Conservation (phyloP, 2,797 vertebrate species). For the Synanceia verrucosa region DNA sequence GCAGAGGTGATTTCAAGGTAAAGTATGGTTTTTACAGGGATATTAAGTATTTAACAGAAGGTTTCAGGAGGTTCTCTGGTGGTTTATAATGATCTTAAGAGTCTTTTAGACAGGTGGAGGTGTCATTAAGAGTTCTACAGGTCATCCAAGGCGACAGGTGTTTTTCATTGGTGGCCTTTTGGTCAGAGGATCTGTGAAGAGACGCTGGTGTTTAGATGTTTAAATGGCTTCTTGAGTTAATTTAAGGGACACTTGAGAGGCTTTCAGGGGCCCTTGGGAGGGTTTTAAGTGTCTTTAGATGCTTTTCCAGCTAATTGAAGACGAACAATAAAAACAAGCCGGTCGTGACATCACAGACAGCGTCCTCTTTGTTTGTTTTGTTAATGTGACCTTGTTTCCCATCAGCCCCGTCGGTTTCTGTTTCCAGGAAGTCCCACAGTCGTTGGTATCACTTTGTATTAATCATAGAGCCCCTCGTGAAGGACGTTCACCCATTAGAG, state of each 20-base stretch:
- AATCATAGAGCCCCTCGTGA: slow-evolving; percentile 85
- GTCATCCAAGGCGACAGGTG: neutral
- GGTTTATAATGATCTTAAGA: neutral
- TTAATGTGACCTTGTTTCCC: slow-evolving; percentile 33
- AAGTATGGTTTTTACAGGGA: neutral
- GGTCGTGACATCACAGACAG: neutral
- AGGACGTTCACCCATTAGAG: slow-evolving; percentile 95
- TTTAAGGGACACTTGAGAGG: neutral
- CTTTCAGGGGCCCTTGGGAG: neutral
- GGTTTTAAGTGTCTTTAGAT: neutral
- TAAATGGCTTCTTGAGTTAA: neutral
- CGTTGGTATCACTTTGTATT: slow-evolving; percentile 40
- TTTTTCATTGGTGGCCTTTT: neutral
- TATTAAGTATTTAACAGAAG: no score
- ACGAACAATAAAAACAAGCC: neutral
- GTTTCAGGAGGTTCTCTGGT: neutral
- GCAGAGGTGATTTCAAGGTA: neutral
- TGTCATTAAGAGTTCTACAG: neutral
- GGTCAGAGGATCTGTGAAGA: neutral
- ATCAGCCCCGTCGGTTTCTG: slow-evolving; percentile 21
- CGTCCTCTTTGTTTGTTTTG: neutral
- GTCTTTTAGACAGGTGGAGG: neutral
- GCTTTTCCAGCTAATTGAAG: neutral
- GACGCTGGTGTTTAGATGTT: neutral
- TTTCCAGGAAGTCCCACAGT: slow-evolving; percentile 57